These are phyloP conservation scores for Philaenus spumarius DNA, from an alignment of 1,140 invertebrate genomes.

Conservation along the genomic window DNA sequence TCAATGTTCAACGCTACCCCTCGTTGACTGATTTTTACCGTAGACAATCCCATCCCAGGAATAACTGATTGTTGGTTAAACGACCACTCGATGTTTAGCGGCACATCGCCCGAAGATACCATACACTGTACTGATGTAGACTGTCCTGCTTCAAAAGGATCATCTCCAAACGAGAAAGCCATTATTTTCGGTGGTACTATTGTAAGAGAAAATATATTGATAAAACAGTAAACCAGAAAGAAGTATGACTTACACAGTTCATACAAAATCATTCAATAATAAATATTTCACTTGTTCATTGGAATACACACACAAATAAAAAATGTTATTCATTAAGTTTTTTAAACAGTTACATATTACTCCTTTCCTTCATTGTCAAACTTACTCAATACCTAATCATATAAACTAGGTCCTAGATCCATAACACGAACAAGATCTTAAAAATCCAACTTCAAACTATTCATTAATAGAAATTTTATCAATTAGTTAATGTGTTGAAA, in stretches of 20 bases:
- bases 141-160: conserved; percentile 41
- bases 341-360: no score
- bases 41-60: conserved; percentile 14
- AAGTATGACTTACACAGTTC: not conserved
- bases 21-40: conserved; percentile 47
- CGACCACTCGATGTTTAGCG: conserved; percentile 57
- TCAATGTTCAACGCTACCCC: conserved; percentile 68
- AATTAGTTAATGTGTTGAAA: no score
- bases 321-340: no score
- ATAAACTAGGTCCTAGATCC: no score
- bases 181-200: conserved; percentile 59
- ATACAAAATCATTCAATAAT: no score
- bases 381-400: no score
- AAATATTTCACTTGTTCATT: no score
- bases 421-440: no score
- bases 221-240: not conserved
- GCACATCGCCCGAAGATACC: conserved; percentile 61
- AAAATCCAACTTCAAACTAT: no score
- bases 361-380: no score
- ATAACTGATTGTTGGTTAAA: conserved; percentile 46
- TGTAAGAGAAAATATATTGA: conserved; percentile 25
- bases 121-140: conserved; percentile 59
- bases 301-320: no score
- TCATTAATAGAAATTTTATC: no score
- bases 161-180: conserved; percentile 60